Percentiles rank a stretch among this genome's conserved stretches.
phyloP scores from a whole-genome alignment of 2,888 invertebrate species.

The Rhaphigaster nebulosa region DNA sequence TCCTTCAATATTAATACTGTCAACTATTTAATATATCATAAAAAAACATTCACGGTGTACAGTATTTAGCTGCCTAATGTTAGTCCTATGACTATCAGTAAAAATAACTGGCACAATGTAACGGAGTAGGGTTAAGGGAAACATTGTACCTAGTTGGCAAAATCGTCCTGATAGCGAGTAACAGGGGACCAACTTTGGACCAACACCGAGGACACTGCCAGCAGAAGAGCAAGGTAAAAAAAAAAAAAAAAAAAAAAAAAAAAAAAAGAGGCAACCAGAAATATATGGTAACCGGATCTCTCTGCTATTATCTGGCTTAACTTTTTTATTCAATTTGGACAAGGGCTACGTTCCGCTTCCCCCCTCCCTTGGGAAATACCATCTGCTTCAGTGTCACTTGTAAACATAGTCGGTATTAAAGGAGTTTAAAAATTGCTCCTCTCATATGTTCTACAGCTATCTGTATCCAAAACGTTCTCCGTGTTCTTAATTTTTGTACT shows the following conservation, averaged over 20 bases:
- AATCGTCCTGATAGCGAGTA: neutral
- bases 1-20: no score
- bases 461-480: neutral
- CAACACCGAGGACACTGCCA: neutral
- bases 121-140: neutral
- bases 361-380: slow-evolving; percentile 12
- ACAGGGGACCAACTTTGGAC: neutral
- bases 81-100: neutral
- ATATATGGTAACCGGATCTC: slow-evolving; percentile 25
- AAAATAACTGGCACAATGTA: neutral
- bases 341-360: neutral
- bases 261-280: neutral
- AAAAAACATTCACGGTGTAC: no score
- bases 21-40: no score
- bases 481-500: no score
- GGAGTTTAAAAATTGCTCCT: neutral
- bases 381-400: slow-evolving; percentile 30
- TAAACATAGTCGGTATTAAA: neutral
- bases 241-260: slow-evolving; percentile 24
- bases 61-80: no score
- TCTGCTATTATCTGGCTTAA: neutral
- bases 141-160: neutral
- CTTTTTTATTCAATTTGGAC: slow-evolving; percentile 31
- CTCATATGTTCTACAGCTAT: neutral
- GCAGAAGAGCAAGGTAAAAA: neutral